Conservation (phyloP, 2,888 invertebrate species). For the Bimastos eiseni region DNA sequence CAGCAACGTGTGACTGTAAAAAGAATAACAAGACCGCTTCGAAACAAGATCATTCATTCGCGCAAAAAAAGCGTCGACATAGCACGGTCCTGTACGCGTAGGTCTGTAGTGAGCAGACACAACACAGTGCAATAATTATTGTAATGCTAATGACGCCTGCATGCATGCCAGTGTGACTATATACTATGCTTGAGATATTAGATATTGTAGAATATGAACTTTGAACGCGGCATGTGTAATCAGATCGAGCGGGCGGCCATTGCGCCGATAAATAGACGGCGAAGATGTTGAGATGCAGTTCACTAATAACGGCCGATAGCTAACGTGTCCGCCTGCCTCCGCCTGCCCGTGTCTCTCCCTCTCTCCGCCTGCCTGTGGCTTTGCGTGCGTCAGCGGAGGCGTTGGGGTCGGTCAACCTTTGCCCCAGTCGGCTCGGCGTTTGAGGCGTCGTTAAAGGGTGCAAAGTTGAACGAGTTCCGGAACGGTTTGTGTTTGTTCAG, state of each 20-base stretch:
- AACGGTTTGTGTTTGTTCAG: conserved; percentile 13
- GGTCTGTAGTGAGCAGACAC: neutral
- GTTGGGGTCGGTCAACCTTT: conserved; percentile 15
- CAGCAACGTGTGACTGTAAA: neutral
- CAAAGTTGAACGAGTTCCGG: conserved; percentile 26
- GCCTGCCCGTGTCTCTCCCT: neutral
- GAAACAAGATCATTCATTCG: neutral
- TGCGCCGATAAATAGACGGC: neutral
- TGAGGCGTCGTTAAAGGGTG: conserved; percentile 14
- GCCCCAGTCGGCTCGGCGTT: conserved; percentile 8
- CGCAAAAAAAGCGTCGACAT: neutral
- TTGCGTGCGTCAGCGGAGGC: neutral
- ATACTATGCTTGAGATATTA: conserved; percentile 24
- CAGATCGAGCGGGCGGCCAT: conserved; percentile 9
- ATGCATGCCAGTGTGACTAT: conserved; percentile 26
- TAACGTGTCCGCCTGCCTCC: neutral
- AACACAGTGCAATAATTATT: neutral
- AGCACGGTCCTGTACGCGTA: neutral
- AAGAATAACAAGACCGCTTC: neutral
- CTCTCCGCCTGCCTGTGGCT: neutral
- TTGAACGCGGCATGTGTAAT: conserved; percentile 9
- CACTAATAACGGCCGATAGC: conserved; percentile 13
- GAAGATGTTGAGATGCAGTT: neutral
- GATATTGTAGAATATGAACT: conserved; percentile 18
- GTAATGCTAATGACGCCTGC: conserved; percentile 13